Conservation (phyloP, 2,113 vertebrate species). For the Condylura cristata region DNA sequence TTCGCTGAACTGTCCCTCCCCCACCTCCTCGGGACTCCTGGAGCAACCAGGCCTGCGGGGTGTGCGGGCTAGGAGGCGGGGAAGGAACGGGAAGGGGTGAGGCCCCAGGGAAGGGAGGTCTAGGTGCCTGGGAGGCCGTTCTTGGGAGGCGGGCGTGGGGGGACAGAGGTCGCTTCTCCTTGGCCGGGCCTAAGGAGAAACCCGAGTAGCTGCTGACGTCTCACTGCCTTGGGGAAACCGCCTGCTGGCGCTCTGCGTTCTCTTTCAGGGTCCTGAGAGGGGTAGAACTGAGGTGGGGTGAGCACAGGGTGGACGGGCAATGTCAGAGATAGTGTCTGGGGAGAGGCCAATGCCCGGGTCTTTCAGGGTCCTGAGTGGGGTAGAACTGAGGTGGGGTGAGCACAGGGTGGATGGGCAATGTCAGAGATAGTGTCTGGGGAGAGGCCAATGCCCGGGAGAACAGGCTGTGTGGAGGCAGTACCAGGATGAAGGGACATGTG, state of each 20-base stretch:
- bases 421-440: background rate
- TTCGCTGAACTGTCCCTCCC: background rate
- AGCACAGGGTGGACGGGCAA: background rate
- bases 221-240: background rate
- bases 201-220: conserved; percentile 53
- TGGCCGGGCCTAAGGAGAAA: conserved; percentile 59
- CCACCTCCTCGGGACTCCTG: background rate
- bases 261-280: background rate
- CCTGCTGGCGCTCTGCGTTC: background rate
- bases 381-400: background rate
- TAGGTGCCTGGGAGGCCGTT: conserved; percentile 19
- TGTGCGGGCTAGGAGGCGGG: background rate
- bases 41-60: background rate
- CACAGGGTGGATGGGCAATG: background rate
- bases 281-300: background rate
- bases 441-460: background rate
- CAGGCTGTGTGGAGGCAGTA: background rate
- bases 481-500: background rate
- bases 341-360: background rate
- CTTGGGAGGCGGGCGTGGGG: conserved; percentile 43
- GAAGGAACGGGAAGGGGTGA: background rate
- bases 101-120: conserved; percentile 16
- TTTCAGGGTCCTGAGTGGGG: too few species aligned
- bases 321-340: background rate
- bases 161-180: conserved; percentile 76